Conservation (phyloP, 2,888 invertebrate species). For the Hartigia nigra region DNA sequence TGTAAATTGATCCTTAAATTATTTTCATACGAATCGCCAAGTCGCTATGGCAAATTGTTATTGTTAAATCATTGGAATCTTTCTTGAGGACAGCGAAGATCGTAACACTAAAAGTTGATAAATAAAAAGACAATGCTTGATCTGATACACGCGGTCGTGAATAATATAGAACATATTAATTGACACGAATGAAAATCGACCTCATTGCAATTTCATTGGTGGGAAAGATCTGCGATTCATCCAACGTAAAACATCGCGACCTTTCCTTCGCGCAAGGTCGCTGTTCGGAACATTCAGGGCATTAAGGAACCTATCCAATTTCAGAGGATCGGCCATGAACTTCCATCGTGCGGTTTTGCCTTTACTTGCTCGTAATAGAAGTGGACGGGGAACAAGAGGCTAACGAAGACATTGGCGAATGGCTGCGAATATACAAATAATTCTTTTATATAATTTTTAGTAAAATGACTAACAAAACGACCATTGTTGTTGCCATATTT, state of each 20-base stretch:
- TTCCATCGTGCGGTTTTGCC: not conserved
- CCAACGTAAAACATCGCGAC: not conserved
- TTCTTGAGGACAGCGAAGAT: not conserved
- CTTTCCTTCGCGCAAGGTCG: not conserved
- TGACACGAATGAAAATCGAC: conserved; percentile 33
- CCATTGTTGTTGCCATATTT: not conserved
- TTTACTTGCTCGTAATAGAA: not conserved
- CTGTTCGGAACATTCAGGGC: not conserved
- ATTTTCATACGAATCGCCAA: not conserved
- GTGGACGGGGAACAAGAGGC: not conserved
- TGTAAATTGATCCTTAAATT: not conserved
- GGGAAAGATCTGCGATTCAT: not conserved
- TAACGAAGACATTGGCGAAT: not conserved
- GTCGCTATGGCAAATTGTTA: not conserved
- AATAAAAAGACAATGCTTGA: conserved; percentile 10
- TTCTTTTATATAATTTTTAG: not conserved
- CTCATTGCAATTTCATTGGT: conserved; percentile 26
- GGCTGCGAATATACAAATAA: not conserved
- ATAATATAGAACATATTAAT: conserved; percentile 33
- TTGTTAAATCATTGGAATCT: not conserved
- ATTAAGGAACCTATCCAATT: not conserved
- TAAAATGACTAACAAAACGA: not conserved
- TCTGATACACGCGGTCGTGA: conserved; percentile 22
- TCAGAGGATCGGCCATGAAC: not conserved
- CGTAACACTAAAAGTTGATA: not conserved